Conservation (phyloP, 2,888 invertebrate genomes). For the Papilio demoleus region DNA sequence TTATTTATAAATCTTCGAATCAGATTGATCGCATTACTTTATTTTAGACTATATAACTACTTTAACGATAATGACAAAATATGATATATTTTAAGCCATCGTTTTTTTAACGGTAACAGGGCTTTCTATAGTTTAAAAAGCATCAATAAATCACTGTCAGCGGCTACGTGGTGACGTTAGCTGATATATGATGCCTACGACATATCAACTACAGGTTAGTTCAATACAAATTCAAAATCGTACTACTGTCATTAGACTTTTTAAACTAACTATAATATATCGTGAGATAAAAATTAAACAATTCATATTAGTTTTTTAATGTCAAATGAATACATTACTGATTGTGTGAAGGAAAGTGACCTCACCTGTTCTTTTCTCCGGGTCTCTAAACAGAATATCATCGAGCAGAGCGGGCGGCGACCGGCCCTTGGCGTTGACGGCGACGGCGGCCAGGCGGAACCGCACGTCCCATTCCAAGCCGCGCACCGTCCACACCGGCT, state of each 20-base stretch:
- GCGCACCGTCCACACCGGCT: conserved; percentile 90
- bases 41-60: too few relatives aligned
- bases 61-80: too few relatives aligned
- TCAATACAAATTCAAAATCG: background rate
- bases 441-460: conserved; percentile 89
- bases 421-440: conserved; percentile 92
- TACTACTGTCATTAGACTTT: too few relatives aligned
- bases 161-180: background rate
- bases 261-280: too few relatives aligned
- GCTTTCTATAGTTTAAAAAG: background rate
- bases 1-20: too few relatives aligned
- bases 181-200: background rate
- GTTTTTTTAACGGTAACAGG: background rate
- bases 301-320: too few relatives aligned
- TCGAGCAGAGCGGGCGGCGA: conserved; percentile 88
- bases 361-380: conserved; percentile 89
- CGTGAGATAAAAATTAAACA: too few relatives aligned
- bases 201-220: background rate
- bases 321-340: too few relatives aligned
- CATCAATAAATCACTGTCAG: background rate
- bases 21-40: too few relatives aligned
- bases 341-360: too few relatives aligned
- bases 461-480: conserved; percentile 91
- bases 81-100: background rate
- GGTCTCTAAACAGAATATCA: conserved; percentile 91